These are phyloP conservation scores for Lepidocolaptes lacrymiger DNA, from an alignment of 2,797 vertebrate species.

Conservation along the genomic window DNA sequence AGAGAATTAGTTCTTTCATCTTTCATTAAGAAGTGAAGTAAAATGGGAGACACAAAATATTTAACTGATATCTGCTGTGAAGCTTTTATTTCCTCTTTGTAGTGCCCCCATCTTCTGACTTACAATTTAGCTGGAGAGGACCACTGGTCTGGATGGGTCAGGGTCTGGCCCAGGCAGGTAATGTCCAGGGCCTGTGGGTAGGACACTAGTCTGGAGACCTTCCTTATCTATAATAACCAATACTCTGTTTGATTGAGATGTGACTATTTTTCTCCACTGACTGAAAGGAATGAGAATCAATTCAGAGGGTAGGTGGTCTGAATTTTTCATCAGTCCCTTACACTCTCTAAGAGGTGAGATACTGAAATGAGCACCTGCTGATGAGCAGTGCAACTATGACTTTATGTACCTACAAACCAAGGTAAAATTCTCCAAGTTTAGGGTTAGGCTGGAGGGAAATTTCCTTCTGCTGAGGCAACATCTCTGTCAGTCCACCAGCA, in stretches of 20 bases:
- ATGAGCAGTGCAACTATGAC: neutral
- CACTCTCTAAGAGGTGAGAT: neutral
- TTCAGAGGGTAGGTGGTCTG: neutral
- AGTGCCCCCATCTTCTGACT: neutral
- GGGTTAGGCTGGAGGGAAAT: neutral
- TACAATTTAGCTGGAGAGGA: neutral
- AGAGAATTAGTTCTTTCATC: neutral
- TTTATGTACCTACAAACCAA: neutral
- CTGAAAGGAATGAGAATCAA: neutral
- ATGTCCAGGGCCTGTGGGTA: no score
- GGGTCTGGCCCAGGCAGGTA: neutral
- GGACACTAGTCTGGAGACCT: neutral
- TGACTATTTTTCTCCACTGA: neutral
- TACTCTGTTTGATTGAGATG: fast-evolving
- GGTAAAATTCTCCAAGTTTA: neutral
- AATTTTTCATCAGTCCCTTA: neutral
- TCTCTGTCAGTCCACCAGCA: neutral
- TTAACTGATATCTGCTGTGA: neutral
- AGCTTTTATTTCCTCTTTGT: neutral
- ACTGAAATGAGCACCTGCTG: neutral
- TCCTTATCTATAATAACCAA: neutral
- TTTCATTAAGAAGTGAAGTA: neutral
- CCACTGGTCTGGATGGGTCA: fast-evolving
- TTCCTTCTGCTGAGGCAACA: neutral
- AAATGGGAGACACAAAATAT: neutral